Evolutionary conservation across 2,797 vertebrate species (phyloP).

Genomic region (Nothura maculosa): DNA sequence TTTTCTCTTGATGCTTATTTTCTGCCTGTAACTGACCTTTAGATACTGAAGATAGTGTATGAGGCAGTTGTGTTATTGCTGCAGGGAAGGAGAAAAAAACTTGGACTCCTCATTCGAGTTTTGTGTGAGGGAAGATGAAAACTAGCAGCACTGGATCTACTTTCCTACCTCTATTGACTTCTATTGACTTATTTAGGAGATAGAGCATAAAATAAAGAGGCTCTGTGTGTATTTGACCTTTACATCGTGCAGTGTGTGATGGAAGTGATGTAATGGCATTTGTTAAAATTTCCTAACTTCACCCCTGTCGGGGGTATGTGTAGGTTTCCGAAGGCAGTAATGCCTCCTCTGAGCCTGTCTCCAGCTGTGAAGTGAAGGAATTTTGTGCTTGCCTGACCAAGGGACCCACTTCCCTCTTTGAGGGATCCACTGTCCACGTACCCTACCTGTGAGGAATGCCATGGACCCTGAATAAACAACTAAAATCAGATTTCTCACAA

Average conservation of each 20-base stretch:
- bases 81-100: not conserved
- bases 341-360: not conserved
- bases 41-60: not conserved
- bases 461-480: not conserved
- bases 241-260: not conserved
- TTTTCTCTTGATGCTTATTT: not conserved
- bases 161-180: not conserved
- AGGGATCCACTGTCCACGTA: not conserved
- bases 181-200: not conserved
- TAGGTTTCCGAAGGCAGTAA: not conserved
- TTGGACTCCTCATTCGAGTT: conserved; percentile 18
- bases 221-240: not conserved
- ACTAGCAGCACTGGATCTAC: not conserved
- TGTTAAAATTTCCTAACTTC: not conserved
- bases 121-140: not conserved
- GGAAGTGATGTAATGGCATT: not conserved
- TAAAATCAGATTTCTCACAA: not conserved
- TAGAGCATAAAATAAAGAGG: not conserved
- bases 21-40: conserved; percentile 15
- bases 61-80: not conserved
- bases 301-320: not conserved
- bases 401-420: not conserved
- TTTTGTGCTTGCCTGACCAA: not conserved
- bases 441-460: not conserved
- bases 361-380: not conserved